Evolutionary conservation across 2,113 vertebrate species (phyloP).

Genomic region (Salvelinus fontinalis): DNA sequence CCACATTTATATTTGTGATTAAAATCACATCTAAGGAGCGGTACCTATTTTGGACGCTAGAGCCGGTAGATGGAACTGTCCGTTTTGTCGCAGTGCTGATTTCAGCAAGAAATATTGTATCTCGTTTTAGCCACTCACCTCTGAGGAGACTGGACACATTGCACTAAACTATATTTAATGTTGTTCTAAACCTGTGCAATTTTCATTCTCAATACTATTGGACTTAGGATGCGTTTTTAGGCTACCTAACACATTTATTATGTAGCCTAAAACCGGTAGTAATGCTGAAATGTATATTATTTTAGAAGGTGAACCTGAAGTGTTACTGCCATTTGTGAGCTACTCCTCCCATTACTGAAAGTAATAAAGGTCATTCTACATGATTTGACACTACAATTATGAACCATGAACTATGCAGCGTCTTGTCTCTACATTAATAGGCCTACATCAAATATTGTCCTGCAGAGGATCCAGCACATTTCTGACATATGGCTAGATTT

Average conservation of each 20-base stretch:
- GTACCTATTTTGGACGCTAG: background rate
- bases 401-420: no score
- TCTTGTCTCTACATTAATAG: no score
- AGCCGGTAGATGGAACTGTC: conserved; percentile 68
- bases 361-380: no score
- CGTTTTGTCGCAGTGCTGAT: conserved; percentile 77
- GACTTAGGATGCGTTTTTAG: background rate
- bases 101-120: conserved; percentile 45
- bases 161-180: background rate
- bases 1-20: background rate
- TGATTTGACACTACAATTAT: no score
- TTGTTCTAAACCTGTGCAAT: conserved; percentile 9
- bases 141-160: background rate
- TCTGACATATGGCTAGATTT: no score
- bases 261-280: background rate
- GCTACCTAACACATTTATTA: background rate
- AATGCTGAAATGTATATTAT: no score
- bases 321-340: no score
- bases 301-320: no score
- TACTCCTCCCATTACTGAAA: no score
- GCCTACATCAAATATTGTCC: no score
- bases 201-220: background rate
- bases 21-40: background rate
- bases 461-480: no score
- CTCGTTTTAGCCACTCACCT: conserved; percentile 19